Evolutionary conservation across 2,888 invertebrate species (phyloP), one percentile per base, ranked within the genome.

Genomic region (Nymphalis polychloros): DNA sequence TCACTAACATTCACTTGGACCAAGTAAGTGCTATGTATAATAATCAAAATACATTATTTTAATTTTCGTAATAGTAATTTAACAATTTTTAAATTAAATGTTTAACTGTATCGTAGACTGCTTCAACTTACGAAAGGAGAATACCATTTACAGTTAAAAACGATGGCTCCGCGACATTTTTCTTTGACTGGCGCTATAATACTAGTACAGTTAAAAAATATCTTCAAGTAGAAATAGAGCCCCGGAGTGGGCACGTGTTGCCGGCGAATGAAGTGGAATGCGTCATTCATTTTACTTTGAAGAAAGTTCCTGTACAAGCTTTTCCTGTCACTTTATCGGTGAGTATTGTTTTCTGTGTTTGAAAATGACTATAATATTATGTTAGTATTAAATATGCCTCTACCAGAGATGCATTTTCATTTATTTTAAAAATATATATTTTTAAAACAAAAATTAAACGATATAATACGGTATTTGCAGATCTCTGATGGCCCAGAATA

Each of bases 401-500:
- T 41, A 41, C 0, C 10, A 41, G 10, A 41, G 10, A 13, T 13
- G 41, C 13, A 4, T 13, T 41, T 41, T 7, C 16, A 27, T 23
- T 27, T 27, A 57, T 10, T 23, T 23, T 16, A 4, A 31, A 7
- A 47, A 35, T 5, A 19, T n/a, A 16, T 57, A 57, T 57, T 13
- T 23, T 27, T 48, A 2, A 48, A 46, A 16, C 2, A 35, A 19
- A 23, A 10, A 41, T n/a, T 49, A 31, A 27, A 6, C 27, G 27
- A 31, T 63, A 35, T 23, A 48, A 55, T 41, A 20, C 65, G 47
- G 66, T 59, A 53, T 64, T 66, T 77, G 62, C 67, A 96, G 95
- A 94, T 96, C 68, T 90, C 93, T 47, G 94, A 95, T 81, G 96
- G 96, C 0, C 95, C 95, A 4, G 93, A 89, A 7, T 96, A 95